Percentiles rank a stretch among this genome's conserved stretches.
These are phyloP conservation scores for Danio jaintianensis DNA, from an alignment of 2,797 vertebrate species.

Conservation along the genomic window DNA sequence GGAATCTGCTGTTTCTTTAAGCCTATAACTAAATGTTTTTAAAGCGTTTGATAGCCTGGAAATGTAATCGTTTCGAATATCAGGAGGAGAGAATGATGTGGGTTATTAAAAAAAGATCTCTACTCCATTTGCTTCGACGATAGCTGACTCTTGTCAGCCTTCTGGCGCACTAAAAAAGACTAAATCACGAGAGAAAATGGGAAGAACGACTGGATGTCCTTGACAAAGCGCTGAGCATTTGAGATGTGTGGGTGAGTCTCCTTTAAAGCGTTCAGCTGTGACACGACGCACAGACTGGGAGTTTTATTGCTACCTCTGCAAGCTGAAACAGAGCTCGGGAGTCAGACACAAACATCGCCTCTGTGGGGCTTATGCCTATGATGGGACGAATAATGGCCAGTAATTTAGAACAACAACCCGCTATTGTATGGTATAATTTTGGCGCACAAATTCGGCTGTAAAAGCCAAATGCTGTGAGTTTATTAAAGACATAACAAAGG, in stretches of 20 bases:
- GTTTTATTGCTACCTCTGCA: conserved; percentile 61
- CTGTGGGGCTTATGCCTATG: conserved; percentile 53
- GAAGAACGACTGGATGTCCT: conserved; percentile 59
- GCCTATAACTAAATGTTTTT: not conserved
- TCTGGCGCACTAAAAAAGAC: conserved; percentile 33
- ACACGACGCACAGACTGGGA: conserved; percentile 61
- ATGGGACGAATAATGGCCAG: conserved; percentile 46
- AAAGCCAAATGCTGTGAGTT: conserved; percentile 31
- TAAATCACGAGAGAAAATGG: conserved; percentile 43
- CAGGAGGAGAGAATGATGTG: not conserved
- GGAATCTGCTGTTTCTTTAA: not conserved
- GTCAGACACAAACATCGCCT: conserved; percentile 65
- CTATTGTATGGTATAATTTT: conserved; percentile 23
- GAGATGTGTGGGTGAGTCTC: conserved; percentile 63
- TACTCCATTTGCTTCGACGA: not conserved
- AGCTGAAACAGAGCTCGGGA: conserved; percentile 44
- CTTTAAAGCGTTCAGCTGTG: conserved; percentile 64
- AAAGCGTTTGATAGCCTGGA: not conserved
- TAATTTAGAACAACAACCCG: conserved; percentile 61
- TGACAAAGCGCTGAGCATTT: conserved; percentile 63
- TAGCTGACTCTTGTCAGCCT: conserved; percentile 57
- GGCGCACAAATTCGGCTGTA: not conserved
- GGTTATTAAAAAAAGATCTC: conserved; percentile 12
- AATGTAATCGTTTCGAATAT: conserved; percentile 1
- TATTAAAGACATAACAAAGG: conserved; percentile 13